Base-by-base conservation (phyloP, 2,797 vertebrate species). In the Ispidina picta region DNA sequence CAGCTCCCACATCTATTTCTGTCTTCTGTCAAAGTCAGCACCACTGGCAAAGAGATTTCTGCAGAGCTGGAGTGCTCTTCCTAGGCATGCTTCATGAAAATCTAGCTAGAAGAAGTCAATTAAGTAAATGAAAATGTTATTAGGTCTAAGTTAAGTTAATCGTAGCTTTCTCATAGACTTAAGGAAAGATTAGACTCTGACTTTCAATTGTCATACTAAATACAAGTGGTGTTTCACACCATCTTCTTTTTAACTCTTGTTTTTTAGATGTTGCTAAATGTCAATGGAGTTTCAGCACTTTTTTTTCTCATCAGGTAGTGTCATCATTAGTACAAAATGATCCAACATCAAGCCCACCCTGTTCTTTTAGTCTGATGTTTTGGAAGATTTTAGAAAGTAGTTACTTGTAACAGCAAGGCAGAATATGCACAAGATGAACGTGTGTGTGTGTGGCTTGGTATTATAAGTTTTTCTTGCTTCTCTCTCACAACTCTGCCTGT, bases 51-150 rank as follows among this genome's bases (percentile, higher is more conserved):
- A 71, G 22, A 65, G 63, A 48, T 51, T 80, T 59, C 44, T 78
- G 33, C 35, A 59, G 68, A 54, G 49, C 80, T 84, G 31, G 31
- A 86, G 28, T 20, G 39, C 48, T 89, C 31, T 78, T 88, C 29
- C 28, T 31, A 59, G 68, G 64, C 44, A 81, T 7, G 35, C 22
- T 59, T 58, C 75, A 46, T 31, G 63, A 55, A 63, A 89, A 75
- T 44, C 12, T 21, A 55, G 29, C 44, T 41, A 59, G 59, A 63
- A 80, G 62, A 25, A 78, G 63, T 15, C 49, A 89, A 66, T 64
- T 84, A 77, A 46, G 75, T 82, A 94, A 91, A 93, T 64, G 71
- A 87, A 84, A 91, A 78, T 72, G 59, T 68, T 71, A 56, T 52
- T 66, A 26, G 21, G n/a, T 75, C 58, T 63, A 35, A 83, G 64